Conservation (phyloP, 2,797 vertebrate species). For the Apodemus agrarius region DNA sequence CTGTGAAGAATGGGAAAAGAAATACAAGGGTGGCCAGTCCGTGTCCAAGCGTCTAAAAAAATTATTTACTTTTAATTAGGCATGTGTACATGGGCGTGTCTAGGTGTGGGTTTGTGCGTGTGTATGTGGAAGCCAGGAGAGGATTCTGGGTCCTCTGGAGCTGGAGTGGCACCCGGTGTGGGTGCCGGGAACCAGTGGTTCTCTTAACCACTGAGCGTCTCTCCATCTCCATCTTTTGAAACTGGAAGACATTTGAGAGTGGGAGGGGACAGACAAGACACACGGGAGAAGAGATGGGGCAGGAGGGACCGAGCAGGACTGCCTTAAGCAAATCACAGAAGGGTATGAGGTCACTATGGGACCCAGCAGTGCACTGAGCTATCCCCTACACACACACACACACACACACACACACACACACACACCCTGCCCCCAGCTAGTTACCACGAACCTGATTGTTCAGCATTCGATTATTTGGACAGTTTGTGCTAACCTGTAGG, state of each 20-base stretch:
- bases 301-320: not conserved
- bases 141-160: not conserved
- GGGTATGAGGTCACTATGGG: fast-evolving
- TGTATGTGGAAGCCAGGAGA: not conserved
- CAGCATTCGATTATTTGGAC: not conserved
- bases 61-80: not conserved
- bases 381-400: not conserved
- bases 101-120: not conserved
- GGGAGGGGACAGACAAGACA: not conserved
- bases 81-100: not conserved
- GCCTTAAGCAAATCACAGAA: not conserved
- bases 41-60: not conserved
- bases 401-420: not conserved
- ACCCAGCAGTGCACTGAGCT: not conserved
- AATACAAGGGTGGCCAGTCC: not conserved
- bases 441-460: fast-evolving
- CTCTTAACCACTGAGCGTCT: not conserved
- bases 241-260: not conserved
- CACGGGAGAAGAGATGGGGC: not conserved
- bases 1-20: not conserved
- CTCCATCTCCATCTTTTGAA: not conserved
- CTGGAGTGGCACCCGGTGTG: not conserved
- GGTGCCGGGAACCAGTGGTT: not conserved
- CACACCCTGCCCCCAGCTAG: not conserved
- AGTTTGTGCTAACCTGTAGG: not conserved